Evolutionary conservation across 2,113 vertebrate species (phyloP), one percentile per base, ranked within the genome.

Genomic region (Pedionomus torquatus): DNA sequence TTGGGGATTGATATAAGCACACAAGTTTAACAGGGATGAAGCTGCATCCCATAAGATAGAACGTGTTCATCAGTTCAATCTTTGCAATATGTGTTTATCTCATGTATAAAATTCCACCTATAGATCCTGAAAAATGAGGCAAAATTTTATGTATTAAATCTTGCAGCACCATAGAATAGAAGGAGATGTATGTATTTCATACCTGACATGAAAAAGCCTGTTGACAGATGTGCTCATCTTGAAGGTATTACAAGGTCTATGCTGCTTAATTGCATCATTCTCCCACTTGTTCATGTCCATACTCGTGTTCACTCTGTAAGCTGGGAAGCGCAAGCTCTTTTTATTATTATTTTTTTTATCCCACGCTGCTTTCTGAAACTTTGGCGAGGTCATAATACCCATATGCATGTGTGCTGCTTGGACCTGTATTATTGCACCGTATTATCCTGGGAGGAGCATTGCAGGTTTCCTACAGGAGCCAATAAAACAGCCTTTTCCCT

Each of bases 11-110:
- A 54, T 31, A 21, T 1, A 39, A 35, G 4, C 69, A 23, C 8
- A 0, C 43, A 43, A 55, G 5, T 71, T 69, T 30, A 69, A 63
- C 31, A 81, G 30, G 28, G 24, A 75, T 65, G 71, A 84, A 84
- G 11, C 55, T 82, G n/a, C 48, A 72, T 68, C 33, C 33, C 0
- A 0, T 60, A 58, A 58, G 24, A 33, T 6, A 26, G 68, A 44
- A 94, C 68, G 74, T 78, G 70, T 13, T 74, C 7, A 41, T 72
- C 13, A 44, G 26, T 76, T 85, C 81, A 64, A 0, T 54, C 15
- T 93, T 77, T 81, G n/a, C 35, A 70, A 51, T 74, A 65, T 12
- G 9, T 83, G 52, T 39, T 57, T 82, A 48, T n/a, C 31, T 69
- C 11, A 35, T 65, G 5, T 37, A 43, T 35, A 63, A 9, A 52